Percentiles rank a stretch among this genome's conserved stretches.
Evolutionary conservation across 1,140 invertebrate species (phyloP).

Genomic region (Brachionus angularis): DNA sequence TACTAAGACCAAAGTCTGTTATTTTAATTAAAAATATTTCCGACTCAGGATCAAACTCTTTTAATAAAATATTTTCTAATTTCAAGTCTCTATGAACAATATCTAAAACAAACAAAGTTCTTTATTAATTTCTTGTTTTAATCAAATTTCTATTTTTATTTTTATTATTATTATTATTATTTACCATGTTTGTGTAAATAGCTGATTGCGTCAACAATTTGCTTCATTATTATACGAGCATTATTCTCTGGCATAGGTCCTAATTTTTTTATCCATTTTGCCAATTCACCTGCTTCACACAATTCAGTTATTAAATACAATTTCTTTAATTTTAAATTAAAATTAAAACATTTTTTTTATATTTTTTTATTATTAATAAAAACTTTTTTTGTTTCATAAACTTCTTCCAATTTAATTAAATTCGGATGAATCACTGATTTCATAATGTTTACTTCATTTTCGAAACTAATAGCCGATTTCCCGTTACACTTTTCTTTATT

Average conservation of each 20-base stretch:
- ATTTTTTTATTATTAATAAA: slow-evolving; percentile 34
- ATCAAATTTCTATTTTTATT: too few species aligned
- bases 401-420: slow-evolving; percentile 61
- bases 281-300: slow-evolving; percentile 59
- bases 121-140: not conserved
- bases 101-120: slow-evolving; percentile 54
- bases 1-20: slow-evolving; percentile 63
- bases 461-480: slow-evolving; percentile 52
- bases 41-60: slow-evolving; percentile 54
- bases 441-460: slow-evolving; percentile 61
- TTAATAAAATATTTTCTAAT: slow-evolving; percentile 63
- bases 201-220: slow-evolving; percentile 59
- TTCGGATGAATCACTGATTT: slow-evolving; percentile 62
- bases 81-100: slow-evolving; percentile 65
- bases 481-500: slow-evolving; percentile 56
- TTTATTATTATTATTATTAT: too few species aligned
- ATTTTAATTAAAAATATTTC: slow-evolving; percentile 61
- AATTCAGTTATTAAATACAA: slow-evolving; percentile 61
- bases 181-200: slow-evolving; percentile 63
- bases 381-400: slow-evolving; percentile 61
- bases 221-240: slow-evolving; percentile 57
- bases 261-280: slow-evolving; percentile 52
- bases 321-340: slow-evolving; percentile 45
- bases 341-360: not conserved
- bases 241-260: slow-evolving; percentile 57